phyloP scores from a whole-genome alignment of 2,888 invertebrate species.

The Dasypolia templi region DNA sequence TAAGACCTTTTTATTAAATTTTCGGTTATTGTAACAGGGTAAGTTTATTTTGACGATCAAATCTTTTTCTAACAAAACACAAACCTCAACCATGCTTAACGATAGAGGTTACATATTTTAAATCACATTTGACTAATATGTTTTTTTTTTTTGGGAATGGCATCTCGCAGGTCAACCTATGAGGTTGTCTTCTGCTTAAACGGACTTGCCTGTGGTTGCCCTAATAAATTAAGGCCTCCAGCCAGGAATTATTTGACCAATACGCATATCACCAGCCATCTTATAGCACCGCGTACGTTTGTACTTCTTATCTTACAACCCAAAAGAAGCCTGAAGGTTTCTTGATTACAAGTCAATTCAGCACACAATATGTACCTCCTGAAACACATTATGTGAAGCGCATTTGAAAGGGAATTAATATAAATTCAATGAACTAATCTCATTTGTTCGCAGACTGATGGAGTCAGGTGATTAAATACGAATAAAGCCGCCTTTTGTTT shows the following conservation, averaged over 20 bases:
- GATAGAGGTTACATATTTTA: no score
- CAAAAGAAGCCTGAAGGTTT: conserved; percentile 22
- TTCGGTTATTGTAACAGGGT: not conserved
- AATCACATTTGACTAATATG: no score
- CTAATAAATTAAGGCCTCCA: no score
- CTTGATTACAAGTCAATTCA: conserved; percentile 49
- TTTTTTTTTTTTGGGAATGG: no score
- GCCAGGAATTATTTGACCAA: no score
- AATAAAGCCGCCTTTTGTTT: conserved; percentile 56
- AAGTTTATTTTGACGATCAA: no score
- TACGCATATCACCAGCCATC: not conserved
- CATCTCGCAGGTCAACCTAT: no score
- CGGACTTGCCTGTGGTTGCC: no score
- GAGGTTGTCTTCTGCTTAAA: no score
- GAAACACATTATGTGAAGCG: conserved; percentile 34
- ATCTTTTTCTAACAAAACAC: not conserved
- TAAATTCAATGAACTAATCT: conserved; percentile 61
- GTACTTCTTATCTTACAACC: conserved; percentile 30
- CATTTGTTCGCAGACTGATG: conserved; percentile 50
- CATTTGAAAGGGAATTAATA: conserved; percentile 58
- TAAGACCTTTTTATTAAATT: no score
- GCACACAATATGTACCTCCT: conserved; percentile 5
- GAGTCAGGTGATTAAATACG: conserved; percentile 56
- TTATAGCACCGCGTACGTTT: not conserved
- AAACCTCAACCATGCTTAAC: not conserved